These are phyloP conservation scores for Willisornis vidua DNA, from an alignment of 2,113 vertebrate genomes.

Conservation along the genomic window DNA sequence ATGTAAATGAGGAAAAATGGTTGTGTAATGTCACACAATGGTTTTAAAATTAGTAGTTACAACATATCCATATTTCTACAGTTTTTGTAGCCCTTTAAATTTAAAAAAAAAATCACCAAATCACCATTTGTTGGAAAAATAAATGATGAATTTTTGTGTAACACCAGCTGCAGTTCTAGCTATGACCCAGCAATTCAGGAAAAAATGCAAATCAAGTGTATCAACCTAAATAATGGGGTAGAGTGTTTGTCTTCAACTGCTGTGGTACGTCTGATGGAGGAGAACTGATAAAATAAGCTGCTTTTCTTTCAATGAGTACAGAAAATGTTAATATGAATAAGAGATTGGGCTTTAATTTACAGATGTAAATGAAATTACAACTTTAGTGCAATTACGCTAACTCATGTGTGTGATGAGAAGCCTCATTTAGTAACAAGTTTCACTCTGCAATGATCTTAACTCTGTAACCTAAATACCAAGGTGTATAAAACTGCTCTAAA, in stretches of 20 bases:
- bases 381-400: not conserved
- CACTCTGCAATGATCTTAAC: not conserved
- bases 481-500: not conserved
- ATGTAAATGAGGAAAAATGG: not conserved
- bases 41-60: not conserved
- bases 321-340: not conserved
- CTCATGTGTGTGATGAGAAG: not conserved
- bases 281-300: not conserved
- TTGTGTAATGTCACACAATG: not conserved
- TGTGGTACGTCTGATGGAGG: not conserved
- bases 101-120: not conserved
- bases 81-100: not conserved
- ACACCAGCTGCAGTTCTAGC: not conserved
- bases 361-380: not conserved
- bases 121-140: not conserved
- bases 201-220: not conserved
- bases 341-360: not conserved
- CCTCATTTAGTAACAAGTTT: not conserved
- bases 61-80: not conserved
- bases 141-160: rapidly evolving
- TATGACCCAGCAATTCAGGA: not conserved
- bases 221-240: not conserved
- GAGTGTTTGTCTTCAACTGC: not conserved
- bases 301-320: not conserved
- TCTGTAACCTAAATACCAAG: not conserved